phyloP scores from a whole-genome alignment of 2,113 vertebrate genomes.

The Callopanchax toddi region DNA sequence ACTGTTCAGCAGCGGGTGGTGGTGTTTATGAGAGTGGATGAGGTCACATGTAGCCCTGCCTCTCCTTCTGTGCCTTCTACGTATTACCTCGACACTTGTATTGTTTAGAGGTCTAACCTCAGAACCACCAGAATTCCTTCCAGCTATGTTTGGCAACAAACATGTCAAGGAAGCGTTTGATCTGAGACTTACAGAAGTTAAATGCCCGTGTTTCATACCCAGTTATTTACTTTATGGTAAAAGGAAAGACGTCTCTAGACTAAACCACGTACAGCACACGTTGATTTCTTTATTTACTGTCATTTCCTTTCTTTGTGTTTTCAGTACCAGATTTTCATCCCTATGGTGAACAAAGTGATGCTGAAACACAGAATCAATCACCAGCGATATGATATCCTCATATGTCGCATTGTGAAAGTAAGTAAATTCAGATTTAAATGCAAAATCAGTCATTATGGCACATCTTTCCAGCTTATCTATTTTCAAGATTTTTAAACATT shows the following conservation, averaged over 20 bases:
- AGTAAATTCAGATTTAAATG: conserved; percentile 19
- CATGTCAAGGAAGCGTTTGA: conserved; percentile 54
- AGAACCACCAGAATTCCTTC: conserved; percentile 20
- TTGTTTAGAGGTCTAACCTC: conserved; percentile 39
- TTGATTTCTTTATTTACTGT: conserved; percentile 45
- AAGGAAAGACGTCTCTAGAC: conserved; percentile 16
- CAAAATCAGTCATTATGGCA: neutral
- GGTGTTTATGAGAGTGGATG: conserved; percentile 68
- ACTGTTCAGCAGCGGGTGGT: conserved; percentile 37
- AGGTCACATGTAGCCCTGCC: conserved; percentile 58
- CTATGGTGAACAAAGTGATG: conserved; percentile 98
- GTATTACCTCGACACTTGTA: conserved; percentile 24
- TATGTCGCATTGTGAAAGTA: conserved; percentile 98
- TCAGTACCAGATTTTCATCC: conserved; percentile 99
- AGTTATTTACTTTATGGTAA: conserved; percentile 45
- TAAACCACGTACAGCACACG: conserved; percentile 39
- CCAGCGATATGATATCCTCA: conserved; percentile 95
- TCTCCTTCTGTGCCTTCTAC: conserved; percentile 6
- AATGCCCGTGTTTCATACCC: conserved; percentile 38
- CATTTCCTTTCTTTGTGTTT: conserved; percentile 38
- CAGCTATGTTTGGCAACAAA: conserved; percentile 38
- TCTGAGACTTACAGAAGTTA: conserved; percentile 32
- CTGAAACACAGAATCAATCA: conserved; percentile 95
- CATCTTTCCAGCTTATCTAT: neutral
- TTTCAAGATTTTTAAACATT: neutral